Evolutionary conservation across 2,888 invertebrate species (phyloP).

Genomic region (Drosophila mimetica): DNA sequence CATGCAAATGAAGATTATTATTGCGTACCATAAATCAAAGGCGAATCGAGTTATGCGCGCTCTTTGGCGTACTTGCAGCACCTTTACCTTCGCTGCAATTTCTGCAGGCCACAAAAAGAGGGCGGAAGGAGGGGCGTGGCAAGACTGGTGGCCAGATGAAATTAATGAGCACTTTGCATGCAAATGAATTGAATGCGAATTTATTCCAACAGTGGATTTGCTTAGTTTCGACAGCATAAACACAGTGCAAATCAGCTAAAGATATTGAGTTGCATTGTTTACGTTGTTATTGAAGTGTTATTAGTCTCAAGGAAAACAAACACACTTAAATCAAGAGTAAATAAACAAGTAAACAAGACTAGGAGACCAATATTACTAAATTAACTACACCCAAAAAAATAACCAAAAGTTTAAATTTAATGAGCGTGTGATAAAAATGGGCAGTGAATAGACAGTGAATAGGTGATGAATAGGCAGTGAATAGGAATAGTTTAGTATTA

Average conservation of each 20-base stretch:
- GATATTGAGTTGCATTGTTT: not conserved
- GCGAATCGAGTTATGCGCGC: constrained; percentile 70
- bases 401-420: too few relatives aligned
- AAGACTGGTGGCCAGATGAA: constrained; percentile 23
- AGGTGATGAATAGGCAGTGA: too few relatives aligned
- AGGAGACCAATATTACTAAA: not conserved
- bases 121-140: not conserved
- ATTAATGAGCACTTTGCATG: constrained; percentile 73
- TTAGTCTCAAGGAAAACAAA: not conserved
- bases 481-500: too few relatives aligned
- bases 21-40: constrained; percentile 79
- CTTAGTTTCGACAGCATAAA: not conserved
- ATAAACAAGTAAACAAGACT: not conserved
- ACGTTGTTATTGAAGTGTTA: not conserved
- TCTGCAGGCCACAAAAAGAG: not conserved
- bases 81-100: constrained; percentile 43
- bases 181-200: constrained; percentile 47
- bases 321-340: not conserved
- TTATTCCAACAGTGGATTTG: constrained; percentile 5
- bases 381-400: too few relatives aligned
- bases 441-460: too few relatives aligned
- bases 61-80: constrained; percentile 59
- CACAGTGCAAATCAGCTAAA: constrained; percentile 4
- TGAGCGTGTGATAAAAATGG: too few relatives aligned
- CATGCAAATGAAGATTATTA: constrained; percentile 76